phyloP scores from a whole-genome alignment of 2,113 vertebrate species.

The Brachypteracias leptosomus region DNA sequence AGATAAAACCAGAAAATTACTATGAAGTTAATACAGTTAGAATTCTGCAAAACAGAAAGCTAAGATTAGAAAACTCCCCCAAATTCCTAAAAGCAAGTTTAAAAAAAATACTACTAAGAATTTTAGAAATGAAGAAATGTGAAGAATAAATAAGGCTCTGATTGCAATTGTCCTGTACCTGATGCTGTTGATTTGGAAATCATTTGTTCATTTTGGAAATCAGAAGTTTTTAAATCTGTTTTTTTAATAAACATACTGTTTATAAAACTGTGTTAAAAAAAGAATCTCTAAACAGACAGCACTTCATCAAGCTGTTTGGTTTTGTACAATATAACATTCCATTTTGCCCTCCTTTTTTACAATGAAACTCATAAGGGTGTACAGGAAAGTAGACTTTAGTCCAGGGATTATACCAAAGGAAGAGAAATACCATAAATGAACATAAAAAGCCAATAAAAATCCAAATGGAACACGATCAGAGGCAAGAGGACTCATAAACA shows the following conservation, averaged over 20 bases:
- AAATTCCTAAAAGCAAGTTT: background rate
- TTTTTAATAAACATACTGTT: background rate
- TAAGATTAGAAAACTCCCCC: background rate
- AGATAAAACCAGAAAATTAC: background rate
- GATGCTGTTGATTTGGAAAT: background rate
- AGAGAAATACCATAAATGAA: background rate
- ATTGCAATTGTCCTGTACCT: rapidly evolving
- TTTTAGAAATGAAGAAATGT: background rate
- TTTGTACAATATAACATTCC: background rate
- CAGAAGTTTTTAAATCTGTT: background rate
- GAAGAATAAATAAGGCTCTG: background rate
- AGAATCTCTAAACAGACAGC: background rate
- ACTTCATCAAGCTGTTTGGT: background rate
- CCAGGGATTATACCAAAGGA: background rate
- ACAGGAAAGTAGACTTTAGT: background rate
- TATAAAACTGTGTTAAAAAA: background rate
- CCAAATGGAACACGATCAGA: background rate
- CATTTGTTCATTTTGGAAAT: background rate
- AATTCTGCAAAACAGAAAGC: background rate
- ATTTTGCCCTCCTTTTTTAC: background rate
- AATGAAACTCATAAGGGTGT: background rate
- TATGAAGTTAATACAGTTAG: background rate
- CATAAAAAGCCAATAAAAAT: background rate
- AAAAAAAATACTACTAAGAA: background rate
- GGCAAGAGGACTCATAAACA: background rate